Base-by-base conservation (phyloP, 30 jellyfish, hydroid and myxozoan species). In the Aurelia sp. region DNA sequence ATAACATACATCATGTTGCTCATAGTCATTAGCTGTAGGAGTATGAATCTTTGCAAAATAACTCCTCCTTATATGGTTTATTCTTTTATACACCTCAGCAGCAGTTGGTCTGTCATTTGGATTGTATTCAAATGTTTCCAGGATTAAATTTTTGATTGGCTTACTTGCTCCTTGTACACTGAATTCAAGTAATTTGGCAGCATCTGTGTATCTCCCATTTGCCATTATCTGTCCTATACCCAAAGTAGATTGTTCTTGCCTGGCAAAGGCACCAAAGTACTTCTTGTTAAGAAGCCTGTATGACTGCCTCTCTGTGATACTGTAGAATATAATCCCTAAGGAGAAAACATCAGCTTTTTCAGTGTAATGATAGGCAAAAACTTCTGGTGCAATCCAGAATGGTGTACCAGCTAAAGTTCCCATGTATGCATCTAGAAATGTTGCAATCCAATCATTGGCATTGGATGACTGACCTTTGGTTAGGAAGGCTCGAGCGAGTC, bases 321-420 rank as follows among this genome's bases (percentile, higher is more conserved):
- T 37, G 71, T 51, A 79, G 27, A 78, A 79, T 17, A 87, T 58
- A 30, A 79, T 78, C 3, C 91, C 96, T 61, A 87, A 82, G 19
- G 96, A 78, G 51, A 87, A 87, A 18, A 87, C 65, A 48, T 87
- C 96, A 17, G 96, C 96, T 22, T 73, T 77, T 62, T 87, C 91
- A 8, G 66, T 79, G 65, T 87, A 87, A 27, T 79, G 71, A 21
- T 62, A 62, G 37, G 72, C 23, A 41, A 78, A 87, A 37, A 87
- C 96, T 53, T 87, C 96, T 12, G 96, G 96, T 13, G 96, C 96
- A 31, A 78, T 67, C 96, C 96, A 87, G 59, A 69, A 79, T 13
- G 96, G 96, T 11, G 91, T 77, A 7, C 96, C 96, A 30, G 88
- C 96, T 19, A 78, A 61, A 11, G 96, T 77, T 71, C 91, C 91